A percentile compares a stretch with the other conserved stretches of the same genome.
Conservation (phyloP, 2,113 vertebrate genomes). For the Marcusenius ussheri region DNA sequence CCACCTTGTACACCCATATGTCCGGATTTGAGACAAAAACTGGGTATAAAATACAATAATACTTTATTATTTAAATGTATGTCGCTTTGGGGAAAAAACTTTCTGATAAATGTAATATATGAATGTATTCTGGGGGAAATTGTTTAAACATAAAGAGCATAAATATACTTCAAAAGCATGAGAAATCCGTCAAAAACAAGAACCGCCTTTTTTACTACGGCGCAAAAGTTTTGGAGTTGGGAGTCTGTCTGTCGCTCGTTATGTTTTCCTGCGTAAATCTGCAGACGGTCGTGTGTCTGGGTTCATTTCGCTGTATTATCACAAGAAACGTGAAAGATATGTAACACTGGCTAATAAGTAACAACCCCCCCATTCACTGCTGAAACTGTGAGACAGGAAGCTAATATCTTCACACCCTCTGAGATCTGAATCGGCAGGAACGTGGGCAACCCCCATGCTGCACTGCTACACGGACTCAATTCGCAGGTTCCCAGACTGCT, state of each 20-base stretch:
- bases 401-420: conserved; percentile 2
- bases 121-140: neutral
- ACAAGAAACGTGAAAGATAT: neutral
- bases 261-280: neutral
- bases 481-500: neutral
- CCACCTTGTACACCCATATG: neutral
- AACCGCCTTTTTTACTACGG: neutral
- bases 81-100: neutral
- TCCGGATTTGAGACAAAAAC: conserved; percentile 16
- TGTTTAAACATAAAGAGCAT: neutral
- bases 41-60: neutral
- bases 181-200: neutral
- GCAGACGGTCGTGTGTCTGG: neutral
- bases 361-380: neutral
- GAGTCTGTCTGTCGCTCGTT: neutral
- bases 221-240: neutral
- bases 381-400: neutral
- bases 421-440: neutral
- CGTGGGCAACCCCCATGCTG: too few relatives aligned
- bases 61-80: neutral
- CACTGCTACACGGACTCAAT: neutral
- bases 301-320: neutral
- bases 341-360: neutral
- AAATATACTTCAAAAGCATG: neutral
- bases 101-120: neutral